These are phyloP conservation scores for Polypedilum pembai DNA, from an alignment of 1,140 invertebrate species.

Conservation along the genomic window DNA sequence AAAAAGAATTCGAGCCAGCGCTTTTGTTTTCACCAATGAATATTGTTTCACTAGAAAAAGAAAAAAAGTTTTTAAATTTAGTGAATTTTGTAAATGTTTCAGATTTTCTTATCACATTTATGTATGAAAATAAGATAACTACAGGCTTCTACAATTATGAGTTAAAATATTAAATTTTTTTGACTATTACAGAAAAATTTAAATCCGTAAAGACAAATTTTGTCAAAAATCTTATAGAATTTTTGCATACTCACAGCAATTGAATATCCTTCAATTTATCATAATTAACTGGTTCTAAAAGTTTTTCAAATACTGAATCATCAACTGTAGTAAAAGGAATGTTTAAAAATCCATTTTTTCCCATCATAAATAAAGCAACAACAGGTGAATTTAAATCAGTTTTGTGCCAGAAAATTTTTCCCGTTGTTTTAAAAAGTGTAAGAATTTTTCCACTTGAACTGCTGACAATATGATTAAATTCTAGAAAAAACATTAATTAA, in stretches of 20 bases:
- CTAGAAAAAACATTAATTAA: constrained; percentile 46
- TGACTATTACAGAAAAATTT: too few species aligned
- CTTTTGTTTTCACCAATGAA: constrained; percentile 79
- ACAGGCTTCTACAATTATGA: too few species aligned
- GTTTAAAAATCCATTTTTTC: constrained; percentile 67
- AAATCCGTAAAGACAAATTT: too few species aligned
- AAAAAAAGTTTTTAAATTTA: constrained; percentile 9
- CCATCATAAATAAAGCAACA: constrained; percentile 79
- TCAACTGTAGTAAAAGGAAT: constrained; percentile 88
- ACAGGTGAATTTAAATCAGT: constrained; percentile 60
- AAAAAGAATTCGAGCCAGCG: constrained; percentile 58
- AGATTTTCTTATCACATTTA: too few species aligned
- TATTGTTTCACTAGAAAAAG: constrained; percentile 69
- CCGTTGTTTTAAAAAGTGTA: constrained; percentile 64
- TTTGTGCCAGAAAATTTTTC: constrained; percentile 75
- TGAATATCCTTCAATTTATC: constrained; percentile 61
- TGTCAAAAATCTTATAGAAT: too few species aligned
- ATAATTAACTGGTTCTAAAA: constrained; percentile 55
- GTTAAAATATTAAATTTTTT: too few species aligned
- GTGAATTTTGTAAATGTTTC: too few species aligned
- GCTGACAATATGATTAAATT: constrained; percentile 78
- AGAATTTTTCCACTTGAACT: constrained; percentile 78
- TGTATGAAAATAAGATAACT: too few species aligned
- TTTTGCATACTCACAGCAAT: constrained; percentile 62
- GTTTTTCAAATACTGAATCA: constrained; percentile 69